Evolutionary conservation across 2,797 vertebrate genomes (phyloP).

Genomic region (Rhinichthys osculus): DNA sequence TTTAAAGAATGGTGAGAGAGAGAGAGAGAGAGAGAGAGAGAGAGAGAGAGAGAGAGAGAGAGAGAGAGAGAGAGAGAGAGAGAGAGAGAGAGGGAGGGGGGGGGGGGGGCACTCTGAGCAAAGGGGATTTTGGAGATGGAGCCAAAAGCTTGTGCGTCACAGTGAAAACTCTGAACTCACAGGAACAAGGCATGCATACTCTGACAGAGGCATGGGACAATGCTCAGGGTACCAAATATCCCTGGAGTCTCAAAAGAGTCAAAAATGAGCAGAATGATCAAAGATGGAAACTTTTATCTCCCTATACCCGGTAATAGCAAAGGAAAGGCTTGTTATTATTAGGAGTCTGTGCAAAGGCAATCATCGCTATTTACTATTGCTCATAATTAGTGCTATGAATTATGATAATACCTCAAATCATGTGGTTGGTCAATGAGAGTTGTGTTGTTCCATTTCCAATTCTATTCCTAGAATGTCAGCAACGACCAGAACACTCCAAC

Average conservation of each 20-base stretch:
- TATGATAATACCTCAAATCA: neutral
- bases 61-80: neutral
- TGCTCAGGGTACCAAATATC: constrained; percentile 23
- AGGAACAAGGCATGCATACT: constrained; percentile 20
- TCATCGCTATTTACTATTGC: neutral
- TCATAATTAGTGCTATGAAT: neutral
- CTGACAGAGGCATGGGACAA: constrained; percentile 29
- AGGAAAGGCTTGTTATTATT: no score
- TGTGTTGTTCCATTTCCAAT: neutral
- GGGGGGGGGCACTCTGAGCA: neutral
- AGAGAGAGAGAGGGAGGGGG: constrained; percentile 6
- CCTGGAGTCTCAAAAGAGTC: neutral
- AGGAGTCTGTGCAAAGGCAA: neutral
- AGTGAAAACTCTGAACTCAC: constrained; percentile 23
- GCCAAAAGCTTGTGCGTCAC: constrained; percentile 50
- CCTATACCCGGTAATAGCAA: neutral
- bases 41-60: constrained; percentile 31
- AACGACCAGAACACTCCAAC: neutral
- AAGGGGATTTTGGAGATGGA: constrained; percentile 42
- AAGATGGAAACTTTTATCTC: constrained; percentile 6
- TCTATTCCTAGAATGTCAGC: neutral
- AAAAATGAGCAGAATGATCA: constrained; percentile 18
- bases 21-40: constrained; percentile 20
- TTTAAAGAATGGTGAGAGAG: constrained; percentile 49
- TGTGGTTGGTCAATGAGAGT: neutral